These are phyloP conservation scores for Listronotus bonariensis DNA, from an alignment of 1,140 invertebrate genomes.

Conservation along the genomic window DNA sequence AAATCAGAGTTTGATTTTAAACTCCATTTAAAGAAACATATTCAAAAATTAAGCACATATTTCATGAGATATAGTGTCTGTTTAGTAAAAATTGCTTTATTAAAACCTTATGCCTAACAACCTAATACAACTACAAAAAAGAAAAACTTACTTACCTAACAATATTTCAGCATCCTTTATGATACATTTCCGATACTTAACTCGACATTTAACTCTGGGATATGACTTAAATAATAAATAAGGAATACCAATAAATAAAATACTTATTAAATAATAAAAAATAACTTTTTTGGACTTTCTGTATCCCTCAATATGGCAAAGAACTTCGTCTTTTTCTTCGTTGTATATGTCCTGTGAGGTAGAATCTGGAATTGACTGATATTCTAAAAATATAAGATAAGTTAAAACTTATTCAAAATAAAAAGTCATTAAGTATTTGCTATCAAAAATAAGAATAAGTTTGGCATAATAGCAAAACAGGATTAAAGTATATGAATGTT, in stretches of 20 bases:
- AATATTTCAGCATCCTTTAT: constrained; percentile 59
- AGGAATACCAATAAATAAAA: constrained; percentile 58
- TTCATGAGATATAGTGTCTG: no score
- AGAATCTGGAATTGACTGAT: constrained; percentile 40
- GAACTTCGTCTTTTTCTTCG: constrained; percentile 55
- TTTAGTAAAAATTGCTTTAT: no score
- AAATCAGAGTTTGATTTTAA: no score
- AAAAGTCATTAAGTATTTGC: no score
- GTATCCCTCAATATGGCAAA: constrained; percentile 58
- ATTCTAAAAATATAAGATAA: constrained; percentile 34
- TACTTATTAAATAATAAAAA: constrained; percentile 57
- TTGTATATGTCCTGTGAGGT: constrained; percentile 32
- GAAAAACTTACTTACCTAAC: constrained; percentile 55
- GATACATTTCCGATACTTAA: constrained; percentile 60
- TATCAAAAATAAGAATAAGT: no score
- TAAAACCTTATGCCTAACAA: no score
- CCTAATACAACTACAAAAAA: no score
- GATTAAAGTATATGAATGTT: no score
- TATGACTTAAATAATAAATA: constrained; percentile 60
- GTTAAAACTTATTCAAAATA: no score
- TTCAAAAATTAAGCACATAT: no score
- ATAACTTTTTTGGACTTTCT: constrained; percentile 55
- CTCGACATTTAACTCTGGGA: constrained; percentile 55
- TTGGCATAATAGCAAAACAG: no score
- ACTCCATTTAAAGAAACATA: no score